These are phyloP conservation scores for Poecilia latipinna DNA, from an alignment of 2,113 vertebrate genomes.

Conservation along the genomic window DNA sequence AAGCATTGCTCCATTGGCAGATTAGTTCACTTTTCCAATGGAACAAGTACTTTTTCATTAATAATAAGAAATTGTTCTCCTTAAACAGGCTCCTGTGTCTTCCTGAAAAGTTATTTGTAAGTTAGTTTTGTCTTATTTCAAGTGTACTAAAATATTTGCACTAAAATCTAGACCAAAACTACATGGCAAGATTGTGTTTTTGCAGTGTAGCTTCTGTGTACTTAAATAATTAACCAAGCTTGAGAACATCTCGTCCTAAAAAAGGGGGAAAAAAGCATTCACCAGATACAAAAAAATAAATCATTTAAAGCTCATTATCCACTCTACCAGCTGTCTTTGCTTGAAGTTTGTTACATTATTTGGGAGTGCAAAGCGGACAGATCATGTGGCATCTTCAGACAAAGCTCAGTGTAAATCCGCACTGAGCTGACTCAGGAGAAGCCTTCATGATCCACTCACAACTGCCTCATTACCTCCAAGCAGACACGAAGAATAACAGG, in stretches of 20 bases:
- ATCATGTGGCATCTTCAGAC: slow-evolving; percentile 19
- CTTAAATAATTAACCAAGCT: slow-evolving; percentile 73
- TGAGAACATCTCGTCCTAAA: slow-evolving; percentile 46
- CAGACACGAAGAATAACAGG: slow-evolving; percentile 45
- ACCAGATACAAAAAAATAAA: slow-evolving; percentile 11
- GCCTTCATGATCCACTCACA: slow-evolving; percentile 36
- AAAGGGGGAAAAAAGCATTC: slow-evolving; percentile 32
- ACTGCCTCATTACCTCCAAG: slow-evolving; percentile 35
- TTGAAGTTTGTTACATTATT: slow-evolving; percentile 34
- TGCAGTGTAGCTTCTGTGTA: background rate
- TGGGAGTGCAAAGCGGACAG: slow-evolving; percentile 34
- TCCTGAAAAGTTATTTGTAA: no score
- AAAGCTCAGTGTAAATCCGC: slow-evolving; percentile 25
- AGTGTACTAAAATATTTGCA: no score
- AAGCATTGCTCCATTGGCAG: no score
- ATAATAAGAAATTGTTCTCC: no score
- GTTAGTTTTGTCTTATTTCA: no score
- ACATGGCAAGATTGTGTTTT: no score
- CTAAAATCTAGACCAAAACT: no score
- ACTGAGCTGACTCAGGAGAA: slow-evolving; percentile 47
- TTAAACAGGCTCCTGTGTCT: no score
- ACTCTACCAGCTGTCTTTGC: slow-evolving; percentile 25
- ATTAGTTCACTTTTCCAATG: no score
- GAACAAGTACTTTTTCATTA: no score
- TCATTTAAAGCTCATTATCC: slow-evolving; percentile 14